Conservation (phyloP, 2,888 invertebrate genomes). For the Hydroisotoma schaefferi region DNA sequence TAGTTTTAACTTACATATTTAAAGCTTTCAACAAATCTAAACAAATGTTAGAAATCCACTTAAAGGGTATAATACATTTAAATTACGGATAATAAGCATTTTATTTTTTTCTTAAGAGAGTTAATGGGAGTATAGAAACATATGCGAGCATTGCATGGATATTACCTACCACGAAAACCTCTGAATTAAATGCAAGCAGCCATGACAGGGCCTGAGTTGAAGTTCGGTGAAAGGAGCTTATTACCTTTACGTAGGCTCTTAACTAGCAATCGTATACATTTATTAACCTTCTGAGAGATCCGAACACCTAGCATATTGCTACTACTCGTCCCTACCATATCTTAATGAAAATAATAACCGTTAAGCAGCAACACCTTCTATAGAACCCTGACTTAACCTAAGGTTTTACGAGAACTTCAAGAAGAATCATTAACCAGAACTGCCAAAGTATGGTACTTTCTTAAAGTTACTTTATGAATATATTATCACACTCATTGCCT, state of each 20-base stretch:
- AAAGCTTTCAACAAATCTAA: no score
- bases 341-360: conserved; percentile 9
- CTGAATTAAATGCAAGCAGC: not conserved
- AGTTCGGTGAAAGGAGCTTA: not conserved
- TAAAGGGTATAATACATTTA: no score
- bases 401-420: not conserved
- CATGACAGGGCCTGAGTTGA: not conserved
- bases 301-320: not conserved
- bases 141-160: not conserved
- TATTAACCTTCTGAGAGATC: no score
- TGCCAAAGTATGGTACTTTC: not conserved
- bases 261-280: no score
- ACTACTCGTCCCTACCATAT: not conserved
- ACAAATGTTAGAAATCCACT: no score
- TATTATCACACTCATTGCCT: not conserved
- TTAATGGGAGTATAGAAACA: no score
- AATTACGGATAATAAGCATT: no score
- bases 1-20: no score
- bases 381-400: not conserved
- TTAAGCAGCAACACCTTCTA: not conserved
- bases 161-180: no score
- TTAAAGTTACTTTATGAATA: conserved; percentile 9
- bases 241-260: not conserved
- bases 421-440: conserved; percentile 7
- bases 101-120: no score